phyloP scores from a whole-genome alignment of 2,113 vertebrate species.

The Hiodon alosoides region DNA sequence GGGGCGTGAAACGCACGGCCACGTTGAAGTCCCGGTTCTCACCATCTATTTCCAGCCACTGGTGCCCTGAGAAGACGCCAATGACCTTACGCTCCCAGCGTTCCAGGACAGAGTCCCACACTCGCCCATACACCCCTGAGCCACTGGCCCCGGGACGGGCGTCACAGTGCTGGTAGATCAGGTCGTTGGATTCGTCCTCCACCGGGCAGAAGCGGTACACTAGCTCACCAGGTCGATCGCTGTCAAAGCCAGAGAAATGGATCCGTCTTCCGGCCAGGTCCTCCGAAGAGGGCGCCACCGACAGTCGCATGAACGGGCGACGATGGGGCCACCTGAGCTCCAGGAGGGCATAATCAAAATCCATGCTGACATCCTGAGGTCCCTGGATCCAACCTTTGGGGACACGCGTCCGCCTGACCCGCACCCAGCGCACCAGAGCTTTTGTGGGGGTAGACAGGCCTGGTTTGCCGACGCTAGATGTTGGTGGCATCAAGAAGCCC shows the following conservation, averaged over 20 bases:
- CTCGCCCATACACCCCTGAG: conserved; percentile 63
- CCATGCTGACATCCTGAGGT: conserved; percentile 58
- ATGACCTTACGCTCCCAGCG: conserved; percentile 69
- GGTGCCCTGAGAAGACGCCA: conserved; percentile 69
- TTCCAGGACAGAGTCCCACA: conserved; percentile 59
- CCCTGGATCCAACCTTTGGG: conserved; percentile 68
- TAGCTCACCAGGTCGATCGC: conserved; percentile 60
- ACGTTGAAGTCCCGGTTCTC: conserved; percentile 67
- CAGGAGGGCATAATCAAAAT: conserved; percentile 62
- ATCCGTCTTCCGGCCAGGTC: conserved; percentile 63
- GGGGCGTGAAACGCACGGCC: conserved; percentile 59
- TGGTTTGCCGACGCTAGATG: conserved; percentile 39
- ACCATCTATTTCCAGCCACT: conserved; percentile 70
- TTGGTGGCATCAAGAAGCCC: conserved; percentile 55
- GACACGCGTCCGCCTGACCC: conserved; percentile 61
- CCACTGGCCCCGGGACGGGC: conserved; percentile 69
- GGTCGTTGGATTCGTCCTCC: conserved; percentile 62
- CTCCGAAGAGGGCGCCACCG: conserved; percentile 49
- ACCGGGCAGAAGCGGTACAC: conserved; percentile 65
- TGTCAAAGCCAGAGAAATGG: conserved; percentile 69
- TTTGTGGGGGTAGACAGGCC: conserved; percentile 36
- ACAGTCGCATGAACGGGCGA: conserved; percentile 55
- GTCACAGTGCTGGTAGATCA: conserved; percentile 69
- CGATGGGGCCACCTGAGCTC: conserved; percentile 59
- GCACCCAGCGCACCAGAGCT: conserved; percentile 56